Conservation (phyloP, 2,797 vertebrate species). For the Erithacus rubecula region DNA sequence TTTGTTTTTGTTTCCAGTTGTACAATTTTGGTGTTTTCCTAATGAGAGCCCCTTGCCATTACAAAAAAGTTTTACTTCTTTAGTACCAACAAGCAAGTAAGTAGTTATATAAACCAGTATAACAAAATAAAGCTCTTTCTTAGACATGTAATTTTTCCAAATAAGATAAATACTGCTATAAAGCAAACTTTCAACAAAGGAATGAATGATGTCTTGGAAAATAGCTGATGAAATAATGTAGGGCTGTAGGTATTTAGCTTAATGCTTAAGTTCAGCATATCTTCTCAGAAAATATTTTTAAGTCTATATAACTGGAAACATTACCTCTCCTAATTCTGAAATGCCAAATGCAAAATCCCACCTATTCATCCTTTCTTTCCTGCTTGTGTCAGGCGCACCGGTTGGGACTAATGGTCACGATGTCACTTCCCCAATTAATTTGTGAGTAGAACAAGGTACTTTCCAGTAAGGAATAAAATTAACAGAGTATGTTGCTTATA, state of each 20-base stretch:
- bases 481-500: constrained; percentile 1
- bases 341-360: constrained; percentile 8
- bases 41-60: not conserved
- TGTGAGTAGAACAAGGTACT: constrained; percentile 54
- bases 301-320: constrained; percentile 30
- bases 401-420: not conserved
- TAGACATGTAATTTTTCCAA: constrained; percentile 2
- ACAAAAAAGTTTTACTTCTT: not conserved
- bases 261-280: not conserved
- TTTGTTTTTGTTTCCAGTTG: constrained; percentile 10
- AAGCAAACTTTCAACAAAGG: not conserved
- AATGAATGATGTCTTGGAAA: constrained; percentile 10
- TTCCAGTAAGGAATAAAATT: constrained; percentile 64
- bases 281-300: constrained; percentile 34
- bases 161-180: constrained; percentile 7
- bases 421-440: constrained; percentile 62
- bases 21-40: not conserved
- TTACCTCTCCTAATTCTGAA: constrained; percentile 20
- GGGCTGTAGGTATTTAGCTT: not conserved
- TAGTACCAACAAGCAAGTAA: not conserved
- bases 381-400: not conserved
- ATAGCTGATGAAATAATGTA: not conserved
- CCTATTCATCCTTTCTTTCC: constrained; percentile 36
- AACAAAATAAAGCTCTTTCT: constrained; percentile 5
- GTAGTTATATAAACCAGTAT: not conserved